Base-by-base conservation (phyloP, 2,797 vertebrate genomes). In the Danio albolineatus region DNA sequence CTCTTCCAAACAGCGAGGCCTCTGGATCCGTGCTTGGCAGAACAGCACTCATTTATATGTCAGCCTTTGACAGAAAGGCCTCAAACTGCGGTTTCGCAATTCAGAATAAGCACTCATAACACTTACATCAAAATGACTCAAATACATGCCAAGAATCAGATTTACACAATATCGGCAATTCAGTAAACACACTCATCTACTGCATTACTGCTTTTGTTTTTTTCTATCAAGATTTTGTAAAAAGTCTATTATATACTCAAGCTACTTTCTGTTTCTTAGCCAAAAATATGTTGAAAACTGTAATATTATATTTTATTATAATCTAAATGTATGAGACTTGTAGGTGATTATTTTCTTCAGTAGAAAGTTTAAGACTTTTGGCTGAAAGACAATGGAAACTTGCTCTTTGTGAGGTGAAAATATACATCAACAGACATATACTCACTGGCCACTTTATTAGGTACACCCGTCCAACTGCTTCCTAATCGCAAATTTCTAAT, bases 1-100 rank as follows among this genome's bases (percentile, higher is more conserved):
- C 12, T 67, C 57, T 54, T 83, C 62, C 21, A 41, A 74, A 62
- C 28, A 53, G 36, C 4, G 38, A 56, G 48, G 74, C 76, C 56
- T 49, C 44, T 60, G 44, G 70, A 61, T 81, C 41, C 73, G 72
- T 28, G 71, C 81, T 76, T 59, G 81, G 75, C 71, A 86, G 8
- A 79, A 64, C 73, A 43, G 49, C 38, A 76, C 59, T 65, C 21
- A 79, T 85, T 85, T 85, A 59, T 85, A 79, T 82, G 83, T 79
- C 85, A 70, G 21, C 59, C 62, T 48, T 62, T 7, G 67, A 75
- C 28, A 78, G 57, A 6, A 71, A 81, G 46, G 66, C 51, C 43
- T 19, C n/a, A 4, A 76, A 70, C 48, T 46, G 8, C n/a, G 65
- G 79, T 67, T 61, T 53, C 61, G 69, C 53, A 13, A 72, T 78